phyloP scores from a whole-genome alignment of 1,140 invertebrate species.

The Magallana angulata region DNA sequence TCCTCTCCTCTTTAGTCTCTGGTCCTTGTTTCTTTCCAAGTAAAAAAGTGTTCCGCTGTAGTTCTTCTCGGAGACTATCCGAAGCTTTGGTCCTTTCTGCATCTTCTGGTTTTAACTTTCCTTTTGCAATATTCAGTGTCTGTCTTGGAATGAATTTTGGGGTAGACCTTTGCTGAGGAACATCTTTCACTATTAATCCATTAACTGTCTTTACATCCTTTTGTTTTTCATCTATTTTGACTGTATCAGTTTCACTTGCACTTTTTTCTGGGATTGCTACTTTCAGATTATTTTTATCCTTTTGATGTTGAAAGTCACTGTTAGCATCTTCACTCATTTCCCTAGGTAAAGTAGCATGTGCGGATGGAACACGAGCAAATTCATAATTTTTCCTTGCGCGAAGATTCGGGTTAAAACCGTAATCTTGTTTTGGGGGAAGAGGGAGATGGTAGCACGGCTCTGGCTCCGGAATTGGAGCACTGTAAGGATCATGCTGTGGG shows the following conservation, averaged over 20 bases:
- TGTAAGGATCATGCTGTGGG: not conserved
- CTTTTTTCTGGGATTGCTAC: conserved; percentile 3
- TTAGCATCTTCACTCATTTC: conserved; percentile 54
- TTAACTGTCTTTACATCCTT: conserved; percentile 31
- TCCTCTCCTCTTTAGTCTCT: conserved; percentile 22
- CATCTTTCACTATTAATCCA: conserved; percentile 64
- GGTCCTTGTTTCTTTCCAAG: conserved; percentile 67
- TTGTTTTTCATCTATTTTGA: conserved; percentile 38
- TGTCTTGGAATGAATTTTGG: conserved; percentile 75
- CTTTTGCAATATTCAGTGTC: conserved; percentile 42
- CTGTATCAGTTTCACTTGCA: conserved; percentile 32
- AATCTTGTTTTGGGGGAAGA: conserved; percentile 59
- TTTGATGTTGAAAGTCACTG: not conserved
- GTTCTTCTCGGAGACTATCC: conserved; percentile 54
- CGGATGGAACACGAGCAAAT: conserved; percentile 64
- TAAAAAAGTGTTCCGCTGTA: conserved; percentile 68
- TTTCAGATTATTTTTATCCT: not conserved
- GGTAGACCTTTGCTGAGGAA: conserved; percentile 55
- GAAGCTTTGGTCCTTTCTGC: not conserved
- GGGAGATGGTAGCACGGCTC: conserved; percentile 52
- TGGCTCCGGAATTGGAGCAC: not conserved
- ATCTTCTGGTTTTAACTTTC: not conserved
- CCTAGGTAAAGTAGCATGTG: conserved; percentile 65
- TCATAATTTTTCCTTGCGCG: conserved; percentile 54
- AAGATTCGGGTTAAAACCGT: not conserved